Percentiles rank a stretch among this genome's conserved stretches.
Conservation (phyloP, 2,113 vertebrate genomes). For the Platycercus adscitus region DNA sequence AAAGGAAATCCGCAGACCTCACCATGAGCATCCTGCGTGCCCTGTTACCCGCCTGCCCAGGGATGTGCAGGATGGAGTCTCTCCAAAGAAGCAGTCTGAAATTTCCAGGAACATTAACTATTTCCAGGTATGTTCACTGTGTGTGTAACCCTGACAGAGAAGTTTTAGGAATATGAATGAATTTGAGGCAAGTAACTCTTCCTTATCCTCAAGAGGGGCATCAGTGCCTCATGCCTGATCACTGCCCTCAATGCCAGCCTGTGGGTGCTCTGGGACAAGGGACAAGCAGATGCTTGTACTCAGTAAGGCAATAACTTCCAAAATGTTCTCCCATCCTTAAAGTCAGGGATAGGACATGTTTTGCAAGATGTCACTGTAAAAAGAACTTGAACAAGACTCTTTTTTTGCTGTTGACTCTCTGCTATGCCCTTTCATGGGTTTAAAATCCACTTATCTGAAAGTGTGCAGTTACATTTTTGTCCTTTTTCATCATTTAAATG, state of each 20-base stretch:
- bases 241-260: not conserved
- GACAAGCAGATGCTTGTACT: not conserved
- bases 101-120: not conserved
- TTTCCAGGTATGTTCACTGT: not conserved
- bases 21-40: fast-evolving
- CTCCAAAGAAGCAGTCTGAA: not conserved
- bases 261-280: not conserved
- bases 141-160: not conserved
- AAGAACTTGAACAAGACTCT: conserved; percentile 11
- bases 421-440: conserved; percentile 37
- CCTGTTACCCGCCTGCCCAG: not conserved
- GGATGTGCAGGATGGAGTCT: not conserved
- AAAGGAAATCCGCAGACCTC: not conserved
- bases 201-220: not conserved
- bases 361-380: not conserved
- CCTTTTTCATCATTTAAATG: conserved; percentile 14
- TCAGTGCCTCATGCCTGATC: fast-evolving
- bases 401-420: conserved; percentile 28
- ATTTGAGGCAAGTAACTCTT: not conserved
- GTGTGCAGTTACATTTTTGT: conserved; percentile 61
- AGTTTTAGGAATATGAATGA: not conserved
- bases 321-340: not conserved
- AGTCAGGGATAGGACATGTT: not conserved
- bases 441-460: conserved; percentile 61
- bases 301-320: not conserved